Percentiles rank a stretch among this genome's conserved stretches.
Conservation (phyloP, 2,113 vertebrate species). For the Paraplagusia blochii region DNA sequence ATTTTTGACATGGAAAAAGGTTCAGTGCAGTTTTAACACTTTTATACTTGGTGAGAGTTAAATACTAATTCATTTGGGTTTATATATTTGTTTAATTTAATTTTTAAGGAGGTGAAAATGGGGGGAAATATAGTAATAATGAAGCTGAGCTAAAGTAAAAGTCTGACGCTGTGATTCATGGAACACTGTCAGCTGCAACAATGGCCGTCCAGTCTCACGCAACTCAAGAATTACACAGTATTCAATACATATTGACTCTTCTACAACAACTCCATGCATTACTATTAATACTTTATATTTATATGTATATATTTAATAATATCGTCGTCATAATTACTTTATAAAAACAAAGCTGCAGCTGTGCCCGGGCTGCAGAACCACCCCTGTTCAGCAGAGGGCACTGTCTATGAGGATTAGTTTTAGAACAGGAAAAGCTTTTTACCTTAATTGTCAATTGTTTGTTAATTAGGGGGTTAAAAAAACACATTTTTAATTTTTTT, state of each 20-base stretch:
- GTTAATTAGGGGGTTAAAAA: constrained; percentile 17
- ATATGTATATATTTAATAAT: no score
- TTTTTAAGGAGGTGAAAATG: not conserved
- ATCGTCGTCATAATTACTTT: constrained; percentile 18
- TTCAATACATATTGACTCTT: constrained; percentile 44
- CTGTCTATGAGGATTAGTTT: constrained; percentile 16
- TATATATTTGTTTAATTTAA: no score
- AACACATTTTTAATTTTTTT: not conserved
- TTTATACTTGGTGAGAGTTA: no score
- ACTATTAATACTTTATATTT: constrained; percentile 19
- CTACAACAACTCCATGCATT: constrained; percentile 50
- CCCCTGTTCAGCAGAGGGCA: constrained; percentile 32
- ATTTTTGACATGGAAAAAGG: no score
- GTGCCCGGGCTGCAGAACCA: constrained; percentile 2
- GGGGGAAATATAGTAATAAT: not conserved
- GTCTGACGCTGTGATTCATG: not conserved
- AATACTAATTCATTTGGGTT: no score
- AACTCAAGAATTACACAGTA: constrained; percentile 41
- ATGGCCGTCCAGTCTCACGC: constrained; percentile 19
- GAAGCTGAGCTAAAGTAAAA: no score
- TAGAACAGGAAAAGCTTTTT: constrained; percentile 34
- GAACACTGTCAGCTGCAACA: constrained; percentile 12
- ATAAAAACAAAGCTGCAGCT: constrained; percentile 3
- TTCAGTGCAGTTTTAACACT: no score
- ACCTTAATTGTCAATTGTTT: constrained; percentile 24